Evolutionary conservation across 1,140 invertebrate genomes (phyloP).

Genomic region (Drosophila grimshawi): DNA sequence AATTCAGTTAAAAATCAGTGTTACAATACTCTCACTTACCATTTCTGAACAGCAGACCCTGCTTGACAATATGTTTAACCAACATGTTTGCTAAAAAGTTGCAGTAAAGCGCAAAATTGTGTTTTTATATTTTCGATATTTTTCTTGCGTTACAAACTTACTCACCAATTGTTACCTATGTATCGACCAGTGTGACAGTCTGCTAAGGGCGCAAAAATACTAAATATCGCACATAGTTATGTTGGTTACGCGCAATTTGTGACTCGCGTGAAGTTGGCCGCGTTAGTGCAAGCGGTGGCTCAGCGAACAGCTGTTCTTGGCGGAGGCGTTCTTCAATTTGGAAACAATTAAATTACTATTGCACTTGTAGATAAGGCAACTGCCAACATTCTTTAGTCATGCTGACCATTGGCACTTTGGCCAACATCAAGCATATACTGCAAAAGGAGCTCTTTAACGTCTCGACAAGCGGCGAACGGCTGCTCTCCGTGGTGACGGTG

Average conservation of each 20-base stretch:
- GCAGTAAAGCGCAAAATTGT: slow-evolving; percentile 24
- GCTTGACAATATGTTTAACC: slow-evolving; percentile 80
- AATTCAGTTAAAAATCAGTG: neutral
- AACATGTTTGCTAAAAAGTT: slow-evolving; percentile 75
- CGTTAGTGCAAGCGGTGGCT: slow-evolving; percentile 3
- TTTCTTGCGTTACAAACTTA: slow-evolving; percentile 35
- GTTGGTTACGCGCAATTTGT: slow-evolving; percentile 28
- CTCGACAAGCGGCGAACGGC: slow-evolving; percentile 89
- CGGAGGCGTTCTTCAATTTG: slow-evolving; percentile 65
- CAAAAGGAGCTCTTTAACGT: slow-evolving; percentile 93
- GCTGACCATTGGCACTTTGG: slow-evolving; percentile 79
- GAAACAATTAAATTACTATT: slow-evolving; percentile 55
- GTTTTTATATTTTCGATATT: slow-evolving; percentile 24
- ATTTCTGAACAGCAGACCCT: slow-evolving; percentile 78
- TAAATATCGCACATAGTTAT: slow-evolving; percentile 1
- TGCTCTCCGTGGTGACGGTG: slow-evolving; percentile 93
- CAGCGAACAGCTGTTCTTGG: slow-evolving; percentile 57
- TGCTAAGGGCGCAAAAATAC: slow-evolving; percentile 23
- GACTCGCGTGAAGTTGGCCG: slow-evolving; percentile 24
- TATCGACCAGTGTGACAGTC: slow-evolving; percentile 44
- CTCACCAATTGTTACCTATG: slow-evolving; percentile 53
- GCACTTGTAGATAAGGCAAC: slow-evolving; percentile 1
- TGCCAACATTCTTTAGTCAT: slow-evolving; percentile 64
- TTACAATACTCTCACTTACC: slow-evolving; percentile 51
- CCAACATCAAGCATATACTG: slow-evolving; percentile 88